These are phyloP conservation scores for Pelobates cultripes DNA, from an alignment of 2,797 vertebrate species.

Conservation along the genomic window DNA sequence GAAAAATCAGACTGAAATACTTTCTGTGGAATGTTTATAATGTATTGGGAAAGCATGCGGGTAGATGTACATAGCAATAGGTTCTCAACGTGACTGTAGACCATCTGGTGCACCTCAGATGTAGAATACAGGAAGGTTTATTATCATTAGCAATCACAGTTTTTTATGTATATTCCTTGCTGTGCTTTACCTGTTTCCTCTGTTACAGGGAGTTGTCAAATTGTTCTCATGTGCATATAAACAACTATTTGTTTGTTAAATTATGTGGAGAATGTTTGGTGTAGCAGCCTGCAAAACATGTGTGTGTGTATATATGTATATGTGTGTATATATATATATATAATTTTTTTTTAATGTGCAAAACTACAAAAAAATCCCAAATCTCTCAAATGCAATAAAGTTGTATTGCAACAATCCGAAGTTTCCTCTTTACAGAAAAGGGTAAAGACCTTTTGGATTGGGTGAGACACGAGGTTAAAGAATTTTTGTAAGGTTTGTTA, in stretches of 20 bases:
- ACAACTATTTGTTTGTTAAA: slow-evolving; percentile 5
- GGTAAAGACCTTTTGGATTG: no score
- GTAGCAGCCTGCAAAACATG: no score
- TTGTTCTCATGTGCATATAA: not conserved
- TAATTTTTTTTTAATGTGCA: no score
- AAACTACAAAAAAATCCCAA: no score
- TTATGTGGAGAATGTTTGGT: not conserved
- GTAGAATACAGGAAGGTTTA: slow-evolving; percentile 32
- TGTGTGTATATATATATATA: no score
- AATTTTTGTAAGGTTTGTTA: no score
- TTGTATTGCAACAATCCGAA: no score
- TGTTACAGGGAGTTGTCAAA: not conserved
- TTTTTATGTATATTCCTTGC: not conserved
- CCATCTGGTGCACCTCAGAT: slow-evolving; percentile 45
- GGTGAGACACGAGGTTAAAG: no score
- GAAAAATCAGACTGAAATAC: slow-evolving; percentile 57
- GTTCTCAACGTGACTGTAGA: slow-evolving; percentile 56
- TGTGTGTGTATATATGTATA: no score
- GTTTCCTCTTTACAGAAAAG: no score
- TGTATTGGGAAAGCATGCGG: slow-evolving; percentile 33
- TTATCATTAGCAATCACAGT: slow-evolving; percentile 5
- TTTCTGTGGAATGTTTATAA: slow-evolving; percentile 34
- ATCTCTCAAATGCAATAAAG: no score
- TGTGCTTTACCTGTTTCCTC: slow-evolving; percentile 26
- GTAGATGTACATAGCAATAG: slow-evolving; percentile 51